These are phyloP conservation scores for Brachyptera putata DNA, from an alignment of 2,888 invertebrate species.

Conservation along the genomic window DNA sequence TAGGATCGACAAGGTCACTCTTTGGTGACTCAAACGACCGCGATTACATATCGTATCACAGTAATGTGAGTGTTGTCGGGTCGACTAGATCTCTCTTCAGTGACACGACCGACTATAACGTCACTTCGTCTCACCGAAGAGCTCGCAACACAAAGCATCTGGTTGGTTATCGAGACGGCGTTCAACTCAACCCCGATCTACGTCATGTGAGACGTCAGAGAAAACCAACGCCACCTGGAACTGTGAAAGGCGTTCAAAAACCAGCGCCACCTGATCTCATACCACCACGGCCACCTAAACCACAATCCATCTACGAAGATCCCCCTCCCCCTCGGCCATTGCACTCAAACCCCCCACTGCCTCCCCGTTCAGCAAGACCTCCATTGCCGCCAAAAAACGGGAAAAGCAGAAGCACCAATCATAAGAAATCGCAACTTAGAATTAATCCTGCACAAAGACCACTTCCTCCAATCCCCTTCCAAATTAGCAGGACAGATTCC, in stretches of 20 bases:
- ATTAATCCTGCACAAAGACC: constrained; percentile 42
- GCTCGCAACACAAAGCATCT: too few relatives aligned
- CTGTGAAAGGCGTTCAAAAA: constrained; percentile 43
- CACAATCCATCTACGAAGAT: background rate
- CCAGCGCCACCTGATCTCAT: constrained; percentile 58
- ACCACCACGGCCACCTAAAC: constrained; percentile 19
- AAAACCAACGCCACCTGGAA: constrained; percentile 52
- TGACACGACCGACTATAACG: constrained; percentile 46
- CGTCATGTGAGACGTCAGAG: constrained; percentile 71
- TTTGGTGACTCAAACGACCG: too few relatives aligned
- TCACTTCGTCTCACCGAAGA: background rate
- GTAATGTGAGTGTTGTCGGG: background rate
- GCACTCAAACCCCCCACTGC: constrained; percentile 41
- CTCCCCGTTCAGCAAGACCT: constrained; percentile 42
- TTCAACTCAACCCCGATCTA: constrained; percentile 44
- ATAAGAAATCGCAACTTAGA: constrained; percentile 18
- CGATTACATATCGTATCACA: too few relatives aligned
- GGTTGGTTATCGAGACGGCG: too few relatives aligned
- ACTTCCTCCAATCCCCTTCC: constrained; percentile 36
- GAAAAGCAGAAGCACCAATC: constrained; percentile 30
- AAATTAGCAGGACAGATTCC: background rate
- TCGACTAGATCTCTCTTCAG: background rate
- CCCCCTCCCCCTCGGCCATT: constrained; percentile 31
- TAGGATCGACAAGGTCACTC: background rate
- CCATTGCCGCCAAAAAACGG: constrained; percentile 39